phyloP scores from a whole-genome alignment of 2,888 invertebrate species.

The Xestia c-nigrum region DNA sequence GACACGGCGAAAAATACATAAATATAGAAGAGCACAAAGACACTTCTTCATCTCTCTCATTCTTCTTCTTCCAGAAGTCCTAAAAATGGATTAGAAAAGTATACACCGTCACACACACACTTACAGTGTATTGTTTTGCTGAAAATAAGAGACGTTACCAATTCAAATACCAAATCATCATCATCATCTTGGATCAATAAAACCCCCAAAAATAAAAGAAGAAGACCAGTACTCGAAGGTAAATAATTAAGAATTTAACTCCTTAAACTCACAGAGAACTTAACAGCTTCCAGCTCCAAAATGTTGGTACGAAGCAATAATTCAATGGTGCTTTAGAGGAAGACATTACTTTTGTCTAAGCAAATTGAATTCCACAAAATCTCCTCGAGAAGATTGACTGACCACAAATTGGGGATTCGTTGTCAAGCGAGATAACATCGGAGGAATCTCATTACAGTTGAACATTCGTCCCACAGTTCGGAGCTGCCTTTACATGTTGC shows the following conservation, averaged over 20 bases:
- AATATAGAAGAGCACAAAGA: too few relatives aligned
- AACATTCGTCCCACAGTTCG: conserved; percentile 78
- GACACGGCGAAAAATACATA: too few relatives aligned
- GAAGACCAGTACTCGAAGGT: conserved; percentile 1
- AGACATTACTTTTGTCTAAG: conserved; percentile 86
- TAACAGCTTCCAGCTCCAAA: conserved; percentile 54
- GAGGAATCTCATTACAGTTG: conserved; percentile 88
- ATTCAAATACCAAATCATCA: neutral
- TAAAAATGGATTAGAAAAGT: too few relatives aligned
- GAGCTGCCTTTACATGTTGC: conserved; percentile 79
- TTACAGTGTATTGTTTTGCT: too few relatives aligned
- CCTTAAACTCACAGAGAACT: conserved; percentile 32
- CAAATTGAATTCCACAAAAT: conserved; percentile 88
- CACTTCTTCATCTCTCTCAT: too few relatives aligned
- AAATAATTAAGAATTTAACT: conserved; percentile 19
- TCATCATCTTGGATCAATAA: neutral
- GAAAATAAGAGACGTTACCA: neutral
- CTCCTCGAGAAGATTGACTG: conserved; percentile 85
- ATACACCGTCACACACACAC: too few relatives aligned
- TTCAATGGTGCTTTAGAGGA: conserved; percentile 74
- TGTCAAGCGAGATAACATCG: conserved; percentile 88
- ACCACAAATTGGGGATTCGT: conserved; percentile 89
- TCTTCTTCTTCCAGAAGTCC: too few relatives aligned
- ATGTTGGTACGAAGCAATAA: conserved; percentile 69
- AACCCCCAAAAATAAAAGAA: neutral